A percentile compares a stretch with the other conserved stretches of the same genome.
Conservation (phyloP, 2,888 invertebrate genomes). For the Cacoxenus indagator region DNA sequence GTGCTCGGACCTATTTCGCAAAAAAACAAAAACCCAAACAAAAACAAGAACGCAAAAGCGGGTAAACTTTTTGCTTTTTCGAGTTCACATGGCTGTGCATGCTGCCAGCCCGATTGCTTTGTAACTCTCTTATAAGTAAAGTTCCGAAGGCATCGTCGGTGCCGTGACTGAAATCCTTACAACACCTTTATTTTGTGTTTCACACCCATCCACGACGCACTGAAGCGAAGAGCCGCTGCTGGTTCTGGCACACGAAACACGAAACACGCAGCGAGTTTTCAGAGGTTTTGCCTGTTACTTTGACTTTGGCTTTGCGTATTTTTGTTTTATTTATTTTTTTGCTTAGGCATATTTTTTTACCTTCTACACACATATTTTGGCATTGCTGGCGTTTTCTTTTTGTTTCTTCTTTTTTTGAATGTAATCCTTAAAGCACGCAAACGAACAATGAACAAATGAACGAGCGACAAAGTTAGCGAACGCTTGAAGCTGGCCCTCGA, state of each 20-base stretch:
- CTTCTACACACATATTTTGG: neutral
- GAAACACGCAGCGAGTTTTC: neutral
- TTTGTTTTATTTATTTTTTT: slow-evolving; percentile 15
- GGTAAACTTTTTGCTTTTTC: too few relatives aligned
- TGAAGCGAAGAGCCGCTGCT: neutral
- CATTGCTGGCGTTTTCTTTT: slow-evolving; percentile 47
- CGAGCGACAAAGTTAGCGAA: neutral
- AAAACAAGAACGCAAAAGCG: too few relatives aligned
- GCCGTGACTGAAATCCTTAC: slow-evolving; percentile 1
- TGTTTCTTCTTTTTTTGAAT: slow-evolving; percentile 52
- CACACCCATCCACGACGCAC: neutral
- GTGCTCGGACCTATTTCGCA: too few relatives aligned
- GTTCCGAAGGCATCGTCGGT: neutral
- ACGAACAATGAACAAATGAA: slow-evolving; percentile 25
- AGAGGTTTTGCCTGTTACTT: neutral
- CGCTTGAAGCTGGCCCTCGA: neutral
- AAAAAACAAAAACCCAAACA: too few relatives aligned
- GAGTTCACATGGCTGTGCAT: neutral
- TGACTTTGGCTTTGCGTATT: slow-evolving; percentile 12
- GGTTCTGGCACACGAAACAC: neutral
- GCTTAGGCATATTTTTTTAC: neutral
- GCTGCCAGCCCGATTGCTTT: neutral
- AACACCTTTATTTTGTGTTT: slow-evolving; percentile 7
- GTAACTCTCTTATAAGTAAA: slow-evolving; percentile 6
- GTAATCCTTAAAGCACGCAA: slow-evolving; percentile 63